Evolutionary conservation across 2,113 vertebrate genomes (phyloP), one percentile per base, ranked within the genome.

Genomic region (Leucoraja erinaceus): DNA sequence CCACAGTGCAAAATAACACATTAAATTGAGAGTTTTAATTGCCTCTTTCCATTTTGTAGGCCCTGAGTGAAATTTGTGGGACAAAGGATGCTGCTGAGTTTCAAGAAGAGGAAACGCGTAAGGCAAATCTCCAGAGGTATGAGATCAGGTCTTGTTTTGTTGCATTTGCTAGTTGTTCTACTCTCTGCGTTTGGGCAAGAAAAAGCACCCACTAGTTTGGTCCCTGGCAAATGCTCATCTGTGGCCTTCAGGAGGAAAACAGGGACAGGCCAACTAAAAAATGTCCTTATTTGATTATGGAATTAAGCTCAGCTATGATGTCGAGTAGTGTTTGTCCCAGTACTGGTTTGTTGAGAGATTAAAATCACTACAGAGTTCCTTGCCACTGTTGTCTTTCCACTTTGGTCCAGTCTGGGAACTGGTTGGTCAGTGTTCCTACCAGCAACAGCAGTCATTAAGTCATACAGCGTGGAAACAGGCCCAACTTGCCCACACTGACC

Each of bases 101-200:
- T 93, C 94, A 97, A 93, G 98, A 99, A 93, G 98, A 99, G 93
- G 98, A 99, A 95, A 96, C 96, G 94, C 95, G 96, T 93, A 97
- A 96, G 86, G 98, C 98, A 93, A 98, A 97, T 95, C 97, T 99
- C 94, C 98, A 99, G 95, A 98, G 98, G 98, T 99, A 95, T 33
- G 38, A 6, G 22, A 91, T 25, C 68, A 12, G 22, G 11, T 28
- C 70, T 47, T 91, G 2, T 38, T 70, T 31, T 10, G 7, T 72
- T 16, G 22, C 28, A 38, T 38, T 54, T 74, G 9, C 66, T 25
- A 63, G 20, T 5, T 38, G 7, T 79, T 79, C 76, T 78, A 10
- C 18, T 14, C 61, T 70, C 33, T 47, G 88, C 3, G 10, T n/a
- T 20, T 18, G 12, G 14, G 59, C 59, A 5, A n/a, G 11, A 88